A percentile compares a stretch with the other conserved stretches of the same genome.
Conservation (phyloP, 2,113 vertebrate species). For the Chaetorhynchus papuensis region DNA sequence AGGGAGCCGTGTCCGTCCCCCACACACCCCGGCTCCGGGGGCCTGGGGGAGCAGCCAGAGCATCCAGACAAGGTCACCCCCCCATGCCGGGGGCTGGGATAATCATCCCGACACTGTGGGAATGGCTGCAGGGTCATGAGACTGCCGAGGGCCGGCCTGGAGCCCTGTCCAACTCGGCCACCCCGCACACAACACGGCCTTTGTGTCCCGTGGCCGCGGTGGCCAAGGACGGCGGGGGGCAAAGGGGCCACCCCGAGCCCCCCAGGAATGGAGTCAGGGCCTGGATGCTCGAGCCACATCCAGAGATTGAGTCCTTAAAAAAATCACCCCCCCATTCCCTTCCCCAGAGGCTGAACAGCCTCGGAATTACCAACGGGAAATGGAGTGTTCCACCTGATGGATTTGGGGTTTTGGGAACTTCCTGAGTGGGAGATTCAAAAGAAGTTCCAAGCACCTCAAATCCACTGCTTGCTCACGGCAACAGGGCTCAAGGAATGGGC, state of each 20-base stretch:
- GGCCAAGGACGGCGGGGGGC: neutral
- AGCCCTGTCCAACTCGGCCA: neutral
- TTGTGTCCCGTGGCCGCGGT: neutral
- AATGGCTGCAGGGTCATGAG: constrained; percentile 33
- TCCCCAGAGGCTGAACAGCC: neutral
- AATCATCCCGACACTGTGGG: neutral
- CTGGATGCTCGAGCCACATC: neutral
- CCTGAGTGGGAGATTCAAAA: neutral
- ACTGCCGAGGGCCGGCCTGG: neutral
- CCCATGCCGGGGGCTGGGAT: neutral
- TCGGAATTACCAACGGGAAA: fast-evolving
- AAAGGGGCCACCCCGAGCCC: neutral
- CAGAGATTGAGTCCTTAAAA: neutral
- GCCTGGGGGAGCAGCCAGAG: neutral
- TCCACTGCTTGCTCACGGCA: fast-evolving
- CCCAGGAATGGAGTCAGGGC: fast-evolving
- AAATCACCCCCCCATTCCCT: fast-evolving
- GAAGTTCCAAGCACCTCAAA: neutral
- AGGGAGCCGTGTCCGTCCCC: neutral
- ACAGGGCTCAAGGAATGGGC: fast-evolving
- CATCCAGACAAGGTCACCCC: neutral
- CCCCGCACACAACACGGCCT: constrained; percentile 37
- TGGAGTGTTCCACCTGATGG: fast-evolving
- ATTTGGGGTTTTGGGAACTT: neutral
- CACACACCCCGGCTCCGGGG: fast-evolving